Conservation (phyloP, 2,888 invertebrate species). For the Caenorhabditis becei region DNA sequence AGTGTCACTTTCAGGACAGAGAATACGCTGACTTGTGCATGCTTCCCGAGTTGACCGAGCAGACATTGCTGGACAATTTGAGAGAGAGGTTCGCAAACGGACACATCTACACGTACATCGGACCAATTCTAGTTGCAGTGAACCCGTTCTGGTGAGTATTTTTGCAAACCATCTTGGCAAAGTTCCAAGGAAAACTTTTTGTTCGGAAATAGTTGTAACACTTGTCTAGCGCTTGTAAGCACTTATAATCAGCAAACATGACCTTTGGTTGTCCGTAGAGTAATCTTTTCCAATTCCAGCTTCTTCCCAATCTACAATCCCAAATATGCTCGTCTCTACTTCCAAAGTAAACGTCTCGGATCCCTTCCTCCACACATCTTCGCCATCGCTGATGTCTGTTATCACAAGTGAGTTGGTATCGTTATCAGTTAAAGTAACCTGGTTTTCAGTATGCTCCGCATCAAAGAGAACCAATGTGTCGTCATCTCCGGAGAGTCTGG, state of each 20-base stretch:
- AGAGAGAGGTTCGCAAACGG: slow-evolving; percentile 88
- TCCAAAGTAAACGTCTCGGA: slow-evolving; percentile 91
- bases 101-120: slow-evolving; percentile 95
- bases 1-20: slow-evolving; percentile 87
- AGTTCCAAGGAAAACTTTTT: too few relatives aligned
- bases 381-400: slow-evolving; percentile 86
- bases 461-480: slow-evolving; percentile 93
- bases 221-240: too few relatives aligned
- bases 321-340: slow-evolving; percentile 94
- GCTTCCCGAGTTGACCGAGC: slow-evolving; percentile 94
- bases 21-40: slow-evolving; percentile 97
- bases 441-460: slow-evolving; percentile 88
- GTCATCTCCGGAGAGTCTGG: slow-evolving; percentile 86
- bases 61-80: slow-evolving; percentile 92
- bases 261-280: background rate
- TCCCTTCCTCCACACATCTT: slow-evolving; percentile 97
- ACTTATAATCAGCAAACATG: background rate
- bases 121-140: slow-evolving; percentile 92
- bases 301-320: slow-evolving; percentile 98
- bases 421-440: background rate
- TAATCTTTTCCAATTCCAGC: slow-evolving; percentile 82
- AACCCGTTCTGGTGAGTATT: slow-evolving; percentile 86
- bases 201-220: too few relatives aligned
- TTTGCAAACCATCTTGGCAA: too few relatives aligned
- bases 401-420: slow-evolving; percentile 76